Evolutionary conservation across 1,140 invertebrate species (phyloP).

Genomic region (Pseudomyrmex cubaensis): DNA sequence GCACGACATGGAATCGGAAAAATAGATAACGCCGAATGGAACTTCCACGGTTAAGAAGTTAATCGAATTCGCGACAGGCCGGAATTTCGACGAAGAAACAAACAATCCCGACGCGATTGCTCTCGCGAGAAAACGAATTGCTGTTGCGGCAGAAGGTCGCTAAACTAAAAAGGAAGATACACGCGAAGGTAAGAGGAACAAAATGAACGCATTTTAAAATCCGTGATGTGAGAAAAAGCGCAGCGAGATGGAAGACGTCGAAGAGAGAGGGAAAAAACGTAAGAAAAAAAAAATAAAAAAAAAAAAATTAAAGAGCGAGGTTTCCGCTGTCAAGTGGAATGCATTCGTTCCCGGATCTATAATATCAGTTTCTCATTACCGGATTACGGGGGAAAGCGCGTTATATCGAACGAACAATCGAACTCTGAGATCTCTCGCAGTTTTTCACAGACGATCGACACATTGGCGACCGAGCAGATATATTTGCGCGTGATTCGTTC

Average conservation of each 20-base stretch:
- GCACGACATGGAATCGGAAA: slow-evolving; percentile 24
- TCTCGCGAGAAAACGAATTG: slow-evolving; percentile 48
- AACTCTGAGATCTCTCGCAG: not conserved
- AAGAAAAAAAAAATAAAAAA: not conserved
- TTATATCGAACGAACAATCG: slow-evolving; percentile 24
- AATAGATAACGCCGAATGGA: slow-evolving; percentile 23
- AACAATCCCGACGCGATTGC: slow-evolving; percentile 51
- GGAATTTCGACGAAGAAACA: slow-evolving; percentile 53
- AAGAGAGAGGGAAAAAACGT: not conserved
- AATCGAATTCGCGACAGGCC: slow-evolving; percentile 55
- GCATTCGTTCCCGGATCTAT: slow-evolving; percentile 34
- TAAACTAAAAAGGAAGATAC: slow-evolving; percentile 10
- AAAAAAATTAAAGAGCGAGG: no score
- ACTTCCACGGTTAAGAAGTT: slow-evolving; percentile 49
- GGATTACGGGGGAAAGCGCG: not conserved
- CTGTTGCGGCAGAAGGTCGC: slow-evolving; percentile 6
- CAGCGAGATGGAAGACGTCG: not conserved
- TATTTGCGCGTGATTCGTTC: not conserved
- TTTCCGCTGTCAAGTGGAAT: slow-evolving; percentile 18
- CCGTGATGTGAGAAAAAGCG: not conserved
- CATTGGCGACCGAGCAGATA: not conserved
- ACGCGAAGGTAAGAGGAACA: slow-evolving; percentile 21
- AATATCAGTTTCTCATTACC: slow-evolving; percentile 44
- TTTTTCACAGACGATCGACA: slow-evolving; percentile 11
- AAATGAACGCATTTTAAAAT: slow-evolving; percentile 27